phyloP scores from a whole-genome alignment of 2,888 invertebrate species.

The Drosophila borborema region DNA sequence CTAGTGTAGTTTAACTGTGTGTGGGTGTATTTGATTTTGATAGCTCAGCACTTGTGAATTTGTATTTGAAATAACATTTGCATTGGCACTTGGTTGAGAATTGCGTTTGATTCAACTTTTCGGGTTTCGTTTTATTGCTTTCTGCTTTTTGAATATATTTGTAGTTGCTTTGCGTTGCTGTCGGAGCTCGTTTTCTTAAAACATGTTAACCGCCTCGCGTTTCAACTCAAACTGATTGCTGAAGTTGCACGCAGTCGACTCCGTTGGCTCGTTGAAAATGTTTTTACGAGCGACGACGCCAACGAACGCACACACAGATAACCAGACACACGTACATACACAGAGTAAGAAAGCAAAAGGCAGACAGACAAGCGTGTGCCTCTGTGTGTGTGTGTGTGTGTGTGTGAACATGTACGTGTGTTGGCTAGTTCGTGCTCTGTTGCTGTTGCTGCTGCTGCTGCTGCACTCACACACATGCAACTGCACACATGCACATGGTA shows the following conservation, averaged over 20 bases:
- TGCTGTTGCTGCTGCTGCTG: constrained; percentile 43
- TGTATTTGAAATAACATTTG: constrained; percentile 11
- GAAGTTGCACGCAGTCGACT: constrained; percentile 81
- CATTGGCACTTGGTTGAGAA: constrained; percentile 55
- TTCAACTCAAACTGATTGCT: constrained; percentile 85
- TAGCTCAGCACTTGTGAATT: constrained; percentile 49
- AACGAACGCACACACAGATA: constrained; percentile 42
- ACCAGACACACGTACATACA: constrained; percentile 28
- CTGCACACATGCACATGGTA: constrained; percentile 26
- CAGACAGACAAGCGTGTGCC: constrained; percentile 62
- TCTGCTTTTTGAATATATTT: constrained; percentile 1
- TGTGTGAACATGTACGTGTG: constrained; percentile 1
- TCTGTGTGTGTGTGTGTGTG: constrained; percentile 7
- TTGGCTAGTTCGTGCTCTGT: constrained; percentile 50
- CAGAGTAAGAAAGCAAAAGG: constrained; percentile 29
- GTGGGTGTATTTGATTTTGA: constrained; percentile 24
- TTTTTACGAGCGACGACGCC: constrained; percentile 70
- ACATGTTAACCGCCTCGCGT: constrained; percentile 85
- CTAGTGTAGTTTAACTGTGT: constrained; percentile 26
- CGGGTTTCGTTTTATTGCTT: constrained; percentile 6
- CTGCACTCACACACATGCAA: constrained; percentile 44
- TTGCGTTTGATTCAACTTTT: constrained; percentile 25
- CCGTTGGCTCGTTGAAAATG: constrained; percentile 84
- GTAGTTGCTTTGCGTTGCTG: constrained; percentile 20
- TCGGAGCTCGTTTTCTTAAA: constrained; percentile 82